These are phyloP conservation scores for Polyommatus iphigenia DNA, from an alignment of 2,888 invertebrate genomes.

Conservation along the genomic window DNA sequence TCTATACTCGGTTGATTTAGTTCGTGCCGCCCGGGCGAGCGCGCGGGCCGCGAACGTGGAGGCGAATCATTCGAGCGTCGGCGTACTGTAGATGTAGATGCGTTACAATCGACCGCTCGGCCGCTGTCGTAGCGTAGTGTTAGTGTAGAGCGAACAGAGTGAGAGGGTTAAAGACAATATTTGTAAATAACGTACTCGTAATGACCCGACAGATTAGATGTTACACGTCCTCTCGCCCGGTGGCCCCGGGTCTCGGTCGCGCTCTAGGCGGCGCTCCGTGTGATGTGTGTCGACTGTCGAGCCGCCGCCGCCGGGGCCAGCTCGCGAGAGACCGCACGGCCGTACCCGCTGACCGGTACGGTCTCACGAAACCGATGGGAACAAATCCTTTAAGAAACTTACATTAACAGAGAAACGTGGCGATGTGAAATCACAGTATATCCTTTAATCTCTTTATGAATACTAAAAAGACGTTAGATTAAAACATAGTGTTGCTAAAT, in stretches of 20 bases:
- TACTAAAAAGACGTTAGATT: slow-evolving; percentile 75
- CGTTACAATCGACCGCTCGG: slow-evolving; percentile 70
- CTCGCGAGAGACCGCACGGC: slow-evolving; percentile 42
- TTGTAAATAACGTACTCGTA: slow-evolving; percentile 79
- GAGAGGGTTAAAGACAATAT: slow-evolving; percentile 82
- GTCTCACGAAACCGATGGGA: slow-evolving; percentile 79
- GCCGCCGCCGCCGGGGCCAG: slow-evolving; percentile 34
- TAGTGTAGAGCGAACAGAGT: slow-evolving; percentile 77
- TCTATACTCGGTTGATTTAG: slow-evolving; percentile 67
- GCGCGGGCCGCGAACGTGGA: slow-evolving; percentile 65
- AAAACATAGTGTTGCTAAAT: slow-evolving; percentile 77
- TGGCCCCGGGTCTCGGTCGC: slow-evolving; percentile 29
- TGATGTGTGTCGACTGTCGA: not conserved
- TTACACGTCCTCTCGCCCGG: slow-evolving; percentile 55
- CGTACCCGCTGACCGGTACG: slow-evolving; percentile 53
- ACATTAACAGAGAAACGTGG: slow-evolving; percentile 70
- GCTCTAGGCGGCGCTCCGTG: slow-evolving; percentile 20
- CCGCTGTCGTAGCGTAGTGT: slow-evolving; percentile 75
- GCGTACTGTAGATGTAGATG: slow-evolving; percentile 65
- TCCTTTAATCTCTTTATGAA: slow-evolving; percentile 67
- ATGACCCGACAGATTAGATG: slow-evolving; percentile 72
- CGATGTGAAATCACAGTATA: slow-evolving; percentile 67
- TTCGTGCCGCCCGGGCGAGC: slow-evolving; percentile 63
- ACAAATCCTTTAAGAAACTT: slow-evolving; percentile 81
- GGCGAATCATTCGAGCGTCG: slow-evolving; percentile 64